These are phyloP conservation scores for Calcarius lapponicus DNA, from an alignment of 2,797 vertebrate species.

Conservation along the genomic window DNA sequence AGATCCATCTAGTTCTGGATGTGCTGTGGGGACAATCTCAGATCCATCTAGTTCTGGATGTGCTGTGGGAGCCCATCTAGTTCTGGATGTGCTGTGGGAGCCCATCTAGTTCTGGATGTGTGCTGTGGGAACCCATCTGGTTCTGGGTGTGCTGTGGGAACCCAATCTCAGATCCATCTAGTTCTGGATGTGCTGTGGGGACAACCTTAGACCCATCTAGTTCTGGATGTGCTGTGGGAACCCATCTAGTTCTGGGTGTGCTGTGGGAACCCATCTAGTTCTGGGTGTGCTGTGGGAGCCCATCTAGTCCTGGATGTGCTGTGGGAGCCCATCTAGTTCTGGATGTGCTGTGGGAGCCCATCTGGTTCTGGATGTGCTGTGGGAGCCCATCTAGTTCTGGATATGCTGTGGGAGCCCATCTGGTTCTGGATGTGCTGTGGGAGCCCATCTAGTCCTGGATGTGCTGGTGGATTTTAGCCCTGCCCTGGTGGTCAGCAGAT, in stretches of 20 bases:
- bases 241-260: no score
- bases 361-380: no score
- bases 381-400: no score
- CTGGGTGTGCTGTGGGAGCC: rapidly evolving
- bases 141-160: no score
- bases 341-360: no score
- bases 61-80: no score
- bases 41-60: no score
- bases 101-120: no score
- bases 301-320: neutral
- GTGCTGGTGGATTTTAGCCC: neutral
- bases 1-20: neutral
- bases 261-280: neutral
- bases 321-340: neutral
- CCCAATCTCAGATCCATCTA: no score
- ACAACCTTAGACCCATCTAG: no score
- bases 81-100: neutral
- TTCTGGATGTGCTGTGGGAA: rapidly evolving
- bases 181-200: neutral
- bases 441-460: no score
- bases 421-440: no score
- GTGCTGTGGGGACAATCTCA: neutral
- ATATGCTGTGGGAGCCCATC: neutral
- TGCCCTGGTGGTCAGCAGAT: neutral
- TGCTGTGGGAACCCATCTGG: neutral